Evolutionary conservation across 1,140 invertebrate genomes (phyloP).

Genomic region (Brachystomella parvula): DNA sequence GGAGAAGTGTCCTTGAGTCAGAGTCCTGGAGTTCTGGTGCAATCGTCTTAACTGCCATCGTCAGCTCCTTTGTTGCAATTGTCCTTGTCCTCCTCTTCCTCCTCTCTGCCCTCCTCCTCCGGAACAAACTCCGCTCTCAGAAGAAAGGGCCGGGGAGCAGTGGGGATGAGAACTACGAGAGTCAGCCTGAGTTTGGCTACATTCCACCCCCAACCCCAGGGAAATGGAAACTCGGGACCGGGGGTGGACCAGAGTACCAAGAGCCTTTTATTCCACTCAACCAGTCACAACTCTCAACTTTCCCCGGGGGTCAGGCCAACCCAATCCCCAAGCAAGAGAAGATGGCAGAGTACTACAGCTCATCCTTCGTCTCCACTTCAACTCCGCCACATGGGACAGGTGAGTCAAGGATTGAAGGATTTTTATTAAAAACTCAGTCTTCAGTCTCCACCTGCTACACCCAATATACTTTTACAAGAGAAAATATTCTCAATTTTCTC

Average conservation of each 20-base stretch:
- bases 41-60: conserved; percentile 36
- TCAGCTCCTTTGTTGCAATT: conserved; percentile 37
- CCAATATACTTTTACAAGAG: background rate
- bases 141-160: conserved; percentile 26
- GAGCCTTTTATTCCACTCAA: conserved; percentile 31
- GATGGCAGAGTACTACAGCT: conserved; percentile 38
- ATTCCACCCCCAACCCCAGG: conserved; percentile 31
- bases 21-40: conserved; percentile 34
- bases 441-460: background rate
- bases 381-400: conserved; percentile 2
- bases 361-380: conserved; percentile 30
- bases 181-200: conserved; percentile 34
- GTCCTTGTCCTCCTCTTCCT: conserved; percentile 33
- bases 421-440: background rate
- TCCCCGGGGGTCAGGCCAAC: conserved; percentile 22
- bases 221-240: conserved; percentile 34
- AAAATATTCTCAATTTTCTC: too few species aligned
- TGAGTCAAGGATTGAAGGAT: background rate
- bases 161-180: conserved; percentile 33
- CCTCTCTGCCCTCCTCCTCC: conserved; percentile 31
- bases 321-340: conserved; percentile 18
- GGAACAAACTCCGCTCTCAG: conserved; percentile 20
- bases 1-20: too few species aligned
- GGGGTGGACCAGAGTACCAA: conserved; percentile 30
- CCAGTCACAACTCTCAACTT: conserved; percentile 25